These are phyloP conservation scores for Diachasmimorpha longicaudata DNA, from an alignment of 1,140 invertebrate genomes.

Conservation along the genomic window DNA sequence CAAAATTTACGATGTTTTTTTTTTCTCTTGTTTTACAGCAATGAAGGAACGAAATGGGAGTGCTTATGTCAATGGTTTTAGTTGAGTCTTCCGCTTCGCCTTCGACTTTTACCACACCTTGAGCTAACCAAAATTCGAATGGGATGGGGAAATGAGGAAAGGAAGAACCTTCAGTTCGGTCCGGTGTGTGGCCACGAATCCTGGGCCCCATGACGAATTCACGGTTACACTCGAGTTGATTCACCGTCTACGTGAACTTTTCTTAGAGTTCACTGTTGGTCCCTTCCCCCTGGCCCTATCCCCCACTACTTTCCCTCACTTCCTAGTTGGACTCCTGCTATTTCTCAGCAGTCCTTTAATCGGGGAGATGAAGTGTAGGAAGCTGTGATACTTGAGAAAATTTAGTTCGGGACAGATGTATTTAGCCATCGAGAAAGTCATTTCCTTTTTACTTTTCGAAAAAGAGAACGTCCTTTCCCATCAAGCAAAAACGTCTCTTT, in stretches of 20 bases:
- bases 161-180: constrained; percentile 25
- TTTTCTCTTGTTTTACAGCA: neutral
- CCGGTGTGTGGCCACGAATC: constrained; percentile 31
- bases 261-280: neutral
- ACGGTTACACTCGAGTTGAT: constrained; percentile 32
- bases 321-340: neutral
- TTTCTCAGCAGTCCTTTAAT: neutral
- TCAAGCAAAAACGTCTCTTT: neutral
- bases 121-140: constrained; percentile 8
- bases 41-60: neutral
- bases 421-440: neutral
- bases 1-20: neutral
- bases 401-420: neutral
- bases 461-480: neutral
- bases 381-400: neutral
- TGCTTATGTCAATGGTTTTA: neutral
- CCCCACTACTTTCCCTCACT: neutral
- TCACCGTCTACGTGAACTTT: constrained; percentile 5
- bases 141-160: neutral
- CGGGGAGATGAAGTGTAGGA: neutral
- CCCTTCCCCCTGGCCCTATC: no score
- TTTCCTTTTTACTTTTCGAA: neutral
- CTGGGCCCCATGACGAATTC: constrained; percentile 34
- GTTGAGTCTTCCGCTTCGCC: neutral
- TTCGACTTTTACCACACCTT: neutral